These are phyloP conservation scores for Ascidia mentula DNA, from an alignment of 23 tunicate species.

Conservation along the genomic window DNA sequence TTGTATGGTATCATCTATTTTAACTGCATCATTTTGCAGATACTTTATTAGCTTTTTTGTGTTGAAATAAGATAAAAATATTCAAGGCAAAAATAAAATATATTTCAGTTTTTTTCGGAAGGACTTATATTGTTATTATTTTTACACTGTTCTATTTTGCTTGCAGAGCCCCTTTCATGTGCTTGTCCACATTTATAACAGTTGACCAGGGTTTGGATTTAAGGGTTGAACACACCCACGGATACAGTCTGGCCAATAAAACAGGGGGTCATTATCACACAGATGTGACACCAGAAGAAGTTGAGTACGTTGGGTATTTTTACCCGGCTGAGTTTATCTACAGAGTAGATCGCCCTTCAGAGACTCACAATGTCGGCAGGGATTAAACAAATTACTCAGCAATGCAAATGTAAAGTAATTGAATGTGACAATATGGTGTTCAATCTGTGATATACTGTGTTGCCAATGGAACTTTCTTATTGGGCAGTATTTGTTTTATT, in stretches of 20 bases:
- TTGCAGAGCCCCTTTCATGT: constrained; percentile 74
- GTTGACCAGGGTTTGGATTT: constrained; percentile 83
- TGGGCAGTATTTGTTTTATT: no score
- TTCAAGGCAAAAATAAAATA: no score
- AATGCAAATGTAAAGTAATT: no score
- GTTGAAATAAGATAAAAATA: no score
- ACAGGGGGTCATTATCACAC: constrained; percentile 92
- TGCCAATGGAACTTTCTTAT: no score
- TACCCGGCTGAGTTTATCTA: constrained; percentile 59
- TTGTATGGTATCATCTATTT: no score
- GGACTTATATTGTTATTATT: no score
- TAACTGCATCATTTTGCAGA: no score
- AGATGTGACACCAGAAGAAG: constrained; percentile 85
- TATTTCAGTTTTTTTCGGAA: no score
- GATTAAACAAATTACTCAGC: not conserved
- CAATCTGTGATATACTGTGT: no score
- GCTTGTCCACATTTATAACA: constrained; percentile 81
- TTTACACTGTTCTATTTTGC: not conserved
- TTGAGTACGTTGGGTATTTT: constrained; percentile 84
- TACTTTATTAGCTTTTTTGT: no score
- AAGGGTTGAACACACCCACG: constrained; percentile 88
- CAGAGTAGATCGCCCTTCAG: constrained; percentile 71
- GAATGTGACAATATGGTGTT: not conserved
- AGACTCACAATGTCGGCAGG: constrained; percentile 76
- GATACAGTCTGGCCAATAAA: constrained; percentile 51